Evolutionary conservation across 2,797 vertebrate species (phyloP), one percentile per base, ranked within the genome.

Genomic region (Gambelia wislizenii): DNA sequence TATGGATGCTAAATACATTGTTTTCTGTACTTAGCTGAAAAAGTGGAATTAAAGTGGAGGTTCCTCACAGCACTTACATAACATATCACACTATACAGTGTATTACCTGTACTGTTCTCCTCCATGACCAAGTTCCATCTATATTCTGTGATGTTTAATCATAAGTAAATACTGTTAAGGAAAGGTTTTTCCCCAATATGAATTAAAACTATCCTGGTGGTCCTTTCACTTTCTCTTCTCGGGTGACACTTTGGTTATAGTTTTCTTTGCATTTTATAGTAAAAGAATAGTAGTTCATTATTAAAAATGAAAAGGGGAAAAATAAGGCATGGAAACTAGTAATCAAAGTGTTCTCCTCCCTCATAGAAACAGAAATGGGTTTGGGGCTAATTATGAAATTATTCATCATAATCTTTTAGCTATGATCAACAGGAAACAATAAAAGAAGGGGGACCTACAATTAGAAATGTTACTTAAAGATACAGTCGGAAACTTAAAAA

Each of bases 381-480:
- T 75, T 42, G 36, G 33, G 42, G 64, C 18, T 30, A 72, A 42
- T 76, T 22, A 42, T 44, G 39, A 33, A 52, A 77, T 30, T 69
- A 8, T 80, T 64, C 27, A 75, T 61, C 42, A 75, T 4, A 80
- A 79, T 76, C 39, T 18, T 59, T 47, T 39, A 72, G 83, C 83
- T 49, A 25, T 86, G 52, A 14, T 64, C 56, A 44, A 80, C 27
- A 80, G 75, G 22, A 80, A 81, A 54, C 67, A 30, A 54, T 83
- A 49, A 83, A 70, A 64, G 14, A 39, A 9, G 33, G 2, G 39
- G 27, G 67, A 39, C 52, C 52, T 82, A 74, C 25, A 47, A 39
- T 42, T 83, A 52, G 67, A 83, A 52, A 61, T 27, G 0, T 82
- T 81, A 75, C 25, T 72, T 74, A 87, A 87, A 87, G 56, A 36